phyloP scores from a whole-genome alignment of 2,888 invertebrate species.

The Ganaspis brasiliensis region DNA sequence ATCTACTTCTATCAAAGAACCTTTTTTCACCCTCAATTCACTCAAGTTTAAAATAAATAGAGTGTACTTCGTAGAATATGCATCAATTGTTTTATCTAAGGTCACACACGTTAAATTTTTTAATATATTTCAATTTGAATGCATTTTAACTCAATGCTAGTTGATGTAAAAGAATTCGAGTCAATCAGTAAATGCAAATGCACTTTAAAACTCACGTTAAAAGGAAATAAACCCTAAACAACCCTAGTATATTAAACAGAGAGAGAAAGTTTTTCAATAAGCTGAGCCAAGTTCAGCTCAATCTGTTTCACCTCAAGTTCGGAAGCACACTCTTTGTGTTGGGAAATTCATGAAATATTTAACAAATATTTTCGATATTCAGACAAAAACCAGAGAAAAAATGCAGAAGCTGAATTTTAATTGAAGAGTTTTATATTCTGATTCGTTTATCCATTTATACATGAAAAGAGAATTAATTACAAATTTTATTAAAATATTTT shows the following conservation, averaged over 20 bases:
- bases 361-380: background rate
- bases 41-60: background rate
- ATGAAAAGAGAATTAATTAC: no score
- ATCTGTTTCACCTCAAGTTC: background rate
- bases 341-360: background rate
- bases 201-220: conserved; percentile 5
- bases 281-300: background rate
- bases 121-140: background rate
- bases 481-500: no score
- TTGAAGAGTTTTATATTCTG: no score
- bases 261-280: conserved; percentile 29
- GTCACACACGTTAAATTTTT: conserved; percentile 10
- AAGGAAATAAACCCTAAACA: conserved; percentile 10
- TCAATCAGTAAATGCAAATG: conserved; percentile 2
- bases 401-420: background rate
- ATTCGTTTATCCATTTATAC: no score
- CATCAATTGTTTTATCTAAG: conserved; percentile 4
- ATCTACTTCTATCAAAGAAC: conserved; percentile 6
- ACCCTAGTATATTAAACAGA: background rate
- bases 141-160: background rate
- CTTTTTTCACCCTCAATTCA: background rate
- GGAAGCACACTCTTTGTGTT: background rate
- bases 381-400: background rate
- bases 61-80: background rate
- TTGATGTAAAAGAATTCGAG: background rate